A percentile compares a stretch with the other conserved stretches of the same genome.
Conservation (phyloP, 2,113 vertebrate species). For the Fulmarus glacialis region DNA sequence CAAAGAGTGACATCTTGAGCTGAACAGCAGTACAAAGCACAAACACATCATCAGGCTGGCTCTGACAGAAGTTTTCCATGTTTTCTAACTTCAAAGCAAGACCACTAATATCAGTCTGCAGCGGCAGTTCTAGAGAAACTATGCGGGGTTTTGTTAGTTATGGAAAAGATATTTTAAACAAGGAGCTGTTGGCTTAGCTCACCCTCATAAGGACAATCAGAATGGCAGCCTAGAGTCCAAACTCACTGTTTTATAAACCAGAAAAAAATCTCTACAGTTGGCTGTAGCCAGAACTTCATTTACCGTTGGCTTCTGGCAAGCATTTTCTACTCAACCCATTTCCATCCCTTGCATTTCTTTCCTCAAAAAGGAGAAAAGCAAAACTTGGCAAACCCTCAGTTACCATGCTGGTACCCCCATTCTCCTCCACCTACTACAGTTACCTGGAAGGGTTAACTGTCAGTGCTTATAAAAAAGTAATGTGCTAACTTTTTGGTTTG, state of each 20-base stretch:
- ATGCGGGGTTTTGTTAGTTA: neutral
- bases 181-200: constrained; percentile 7
- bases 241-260: neutral
- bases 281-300: neutral
- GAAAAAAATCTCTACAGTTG: neutral
- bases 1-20: neutral
- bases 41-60: constrained; percentile 17
- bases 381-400: neutral
- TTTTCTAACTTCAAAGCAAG: constrained; percentile 50
- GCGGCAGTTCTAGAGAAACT: neutral
- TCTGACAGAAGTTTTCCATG: constrained; percentile 49
- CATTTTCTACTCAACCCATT: neutral
- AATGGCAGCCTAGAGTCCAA: neutral
- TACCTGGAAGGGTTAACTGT: neutral
- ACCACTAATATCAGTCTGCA: constrained; percentile 48
- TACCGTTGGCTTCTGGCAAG: neutral
- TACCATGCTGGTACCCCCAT: neutral
- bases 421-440: neutral
- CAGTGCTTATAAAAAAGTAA: neutral
- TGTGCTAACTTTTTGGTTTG: neutral
- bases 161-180: constrained; percentile 43
- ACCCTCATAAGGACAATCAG: neutral
- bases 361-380: neutral
- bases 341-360: neutral
- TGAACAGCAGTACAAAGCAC: neutral